Evolutionary conservation across 2,888 invertebrate species (phyloP), one percentile per base, ranked within the genome.

Genomic region (Xestia rhomboidea): DNA sequence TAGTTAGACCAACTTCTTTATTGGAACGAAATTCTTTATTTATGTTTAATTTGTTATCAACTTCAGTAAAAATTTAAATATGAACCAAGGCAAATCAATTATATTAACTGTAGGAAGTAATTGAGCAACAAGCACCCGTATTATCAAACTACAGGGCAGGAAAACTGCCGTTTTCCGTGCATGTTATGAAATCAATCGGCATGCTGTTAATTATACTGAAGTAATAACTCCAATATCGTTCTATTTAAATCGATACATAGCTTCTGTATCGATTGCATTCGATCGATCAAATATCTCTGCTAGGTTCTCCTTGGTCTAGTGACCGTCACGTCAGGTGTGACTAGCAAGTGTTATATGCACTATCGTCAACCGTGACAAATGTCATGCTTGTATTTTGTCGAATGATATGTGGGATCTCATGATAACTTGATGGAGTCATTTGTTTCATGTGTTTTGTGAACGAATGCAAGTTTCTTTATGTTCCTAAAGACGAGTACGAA

Each of bases 111-210:
- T 77, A 15, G 71, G 68, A 85, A 75, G 68, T 75, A 60, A 64
- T 84, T 69, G 46, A 51, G 79, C 63, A 85, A 85, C 74, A 82
- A 75, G 0, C 30, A n/a, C 62, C 24, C 64, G 57, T 71, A 73
- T 81, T 82, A 84, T 78, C 74, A 75, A 76, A 82, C 63, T 49
- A 11, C 67, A 62, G 66, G 73, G 57, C 69, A 80, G 79, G 82
- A 84, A 80, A 87, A 81, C 74, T 69, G 57, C 68, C 24, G 38
- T 77, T 75, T 85, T 79, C 87, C 87, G 71, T 76, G 69, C 82
- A 74, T 62, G 73, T 87, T 87, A 81, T 79, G 85, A 85, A 88
- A 88, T 75, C 67, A 57, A 74, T 68, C 46, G 78, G 76, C 3
- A 80, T 76, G 73, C 76, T 68, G 44, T 74, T 77, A 80, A 83